These are phyloP conservation scores for Charina bottae DNA, from an alignment of 2,113 vertebrate genomes.

Conservation along the genomic window DNA sequence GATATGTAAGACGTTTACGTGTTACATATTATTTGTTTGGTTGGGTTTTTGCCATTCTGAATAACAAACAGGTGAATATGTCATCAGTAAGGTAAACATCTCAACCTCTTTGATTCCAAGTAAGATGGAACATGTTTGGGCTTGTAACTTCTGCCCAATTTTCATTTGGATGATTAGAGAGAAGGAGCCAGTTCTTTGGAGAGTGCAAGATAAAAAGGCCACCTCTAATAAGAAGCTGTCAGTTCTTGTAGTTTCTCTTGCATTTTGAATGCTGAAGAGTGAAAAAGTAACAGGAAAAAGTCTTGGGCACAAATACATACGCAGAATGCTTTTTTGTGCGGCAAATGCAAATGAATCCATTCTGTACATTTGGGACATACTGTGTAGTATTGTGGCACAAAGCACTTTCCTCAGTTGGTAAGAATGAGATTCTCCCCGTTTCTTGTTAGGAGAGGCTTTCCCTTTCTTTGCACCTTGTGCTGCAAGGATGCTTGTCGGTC, in stretches of 20 bases:
- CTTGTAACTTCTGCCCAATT: background rate
- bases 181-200: background rate
- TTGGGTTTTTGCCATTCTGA: background rate
- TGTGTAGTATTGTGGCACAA: background rate
- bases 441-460: constrained; percentile 6
- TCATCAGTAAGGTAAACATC: background rate
- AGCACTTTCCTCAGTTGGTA: background rate
- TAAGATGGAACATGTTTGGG: background rate
- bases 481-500: background rate
- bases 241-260: background rate
- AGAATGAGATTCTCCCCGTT: background rate
- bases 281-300: background rate
- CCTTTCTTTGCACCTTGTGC: background rate
- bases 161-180: background rate
- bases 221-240: background rate
- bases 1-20: background rate
- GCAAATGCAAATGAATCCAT: background rate
- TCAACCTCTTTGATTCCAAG: background rate
- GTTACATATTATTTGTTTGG: background rate
- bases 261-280: background rate
- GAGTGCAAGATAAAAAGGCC: background rate
- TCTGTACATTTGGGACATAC: background rate
- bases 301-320: background rate
- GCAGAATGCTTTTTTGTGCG: background rate
- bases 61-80: background rate